These are phyloP conservation scores for Protobothrops flavoviridis DNA, from an alignment of 2,113 vertebrate genomes.

Conservation along the genomic window DNA sequence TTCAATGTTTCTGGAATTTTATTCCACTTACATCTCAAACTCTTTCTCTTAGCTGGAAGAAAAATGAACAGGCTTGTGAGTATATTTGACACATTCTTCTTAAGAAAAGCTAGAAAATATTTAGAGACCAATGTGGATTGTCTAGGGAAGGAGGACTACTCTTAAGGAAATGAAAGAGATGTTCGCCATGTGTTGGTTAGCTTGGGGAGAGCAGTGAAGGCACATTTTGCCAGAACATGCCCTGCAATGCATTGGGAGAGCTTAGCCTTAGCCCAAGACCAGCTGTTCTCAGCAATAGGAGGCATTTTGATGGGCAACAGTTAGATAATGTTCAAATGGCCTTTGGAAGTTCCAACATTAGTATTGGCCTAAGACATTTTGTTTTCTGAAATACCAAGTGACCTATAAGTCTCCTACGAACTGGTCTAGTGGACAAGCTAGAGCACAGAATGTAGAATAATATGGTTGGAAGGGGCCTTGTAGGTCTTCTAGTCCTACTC, in stretches of 20 bases:
- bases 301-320: neutral
- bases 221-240: neutral
- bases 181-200: neutral
- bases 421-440: neutral
- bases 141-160: neutral
- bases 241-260: neutral
- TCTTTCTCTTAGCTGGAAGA: constrained; percentile 36
- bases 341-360: neutral
- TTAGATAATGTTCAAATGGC: neutral
- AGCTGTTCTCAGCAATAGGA: neutral
- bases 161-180: neutral
- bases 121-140: neutral
- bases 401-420: neutral
- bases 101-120: neutral
- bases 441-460: neutral
- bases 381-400: neutral
- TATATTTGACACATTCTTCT: constrained; percentile 44
- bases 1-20: constrained; percentile 23
- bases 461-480: too few species aligned
- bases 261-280: neutral
- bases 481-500: neutral
- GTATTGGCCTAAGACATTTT: neutral
- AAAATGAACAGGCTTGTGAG: constrained; percentile 73
- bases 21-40: constrained; percentile 35
- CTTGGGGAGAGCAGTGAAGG: neutral